These are phyloP conservation scores for Dyspetes luteomarginatus DNA, from an alignment of 2,888 invertebrate genomes.

Conservation along the genomic window DNA sequence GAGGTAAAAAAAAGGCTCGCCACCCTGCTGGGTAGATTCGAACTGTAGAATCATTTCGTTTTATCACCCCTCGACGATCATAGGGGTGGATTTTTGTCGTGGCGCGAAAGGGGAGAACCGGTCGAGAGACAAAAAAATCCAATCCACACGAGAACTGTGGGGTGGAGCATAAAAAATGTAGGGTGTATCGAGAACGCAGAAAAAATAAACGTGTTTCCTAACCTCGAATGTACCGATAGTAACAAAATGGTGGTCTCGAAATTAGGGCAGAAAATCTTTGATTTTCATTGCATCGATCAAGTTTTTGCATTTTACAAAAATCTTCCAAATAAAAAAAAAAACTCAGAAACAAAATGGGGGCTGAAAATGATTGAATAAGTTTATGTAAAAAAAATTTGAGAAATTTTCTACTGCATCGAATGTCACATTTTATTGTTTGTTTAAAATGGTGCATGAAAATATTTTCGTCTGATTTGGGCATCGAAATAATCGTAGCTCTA, in stretches of 20 bases:
- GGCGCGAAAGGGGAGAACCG: conserved; percentile 45
- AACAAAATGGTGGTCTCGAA: conserved; percentile 41
- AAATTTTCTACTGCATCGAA: too few species aligned
- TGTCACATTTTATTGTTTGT: too few species aligned
- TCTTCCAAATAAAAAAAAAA: too few species aligned
- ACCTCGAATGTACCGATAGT: background rate
- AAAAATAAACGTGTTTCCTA: conserved; percentile 12
- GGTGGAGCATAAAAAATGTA: conserved; percentile 66
- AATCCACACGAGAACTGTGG: conserved; percentile 46
- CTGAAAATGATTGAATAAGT: too few species aligned
- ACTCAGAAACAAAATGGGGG: too few species aligned
- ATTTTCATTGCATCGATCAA: too few species aligned
- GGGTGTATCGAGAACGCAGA: background rate
- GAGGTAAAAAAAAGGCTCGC: conserved; percentile 69
- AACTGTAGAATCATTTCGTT: conserved; percentile 78
- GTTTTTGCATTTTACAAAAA: too few species aligned
- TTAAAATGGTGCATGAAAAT: too few species aligned
- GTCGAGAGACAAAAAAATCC: conserved; percentile 49
- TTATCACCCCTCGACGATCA: conserved; percentile 71
- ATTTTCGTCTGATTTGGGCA: too few species aligned
- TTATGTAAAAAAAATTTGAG: too few species aligned
- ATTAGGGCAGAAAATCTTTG: too few species aligned
- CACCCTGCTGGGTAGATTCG: conserved; percentile 73
- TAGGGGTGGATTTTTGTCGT: conserved; percentile 49
- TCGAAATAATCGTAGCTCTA: too few species aligned